A percentile compares a stretch with the other conserved stretches of the same genome.
Evolutionary conservation across 2,888 invertebrate genomes (phyloP).

Genomic region (Adelognathus sp.): DNA sequence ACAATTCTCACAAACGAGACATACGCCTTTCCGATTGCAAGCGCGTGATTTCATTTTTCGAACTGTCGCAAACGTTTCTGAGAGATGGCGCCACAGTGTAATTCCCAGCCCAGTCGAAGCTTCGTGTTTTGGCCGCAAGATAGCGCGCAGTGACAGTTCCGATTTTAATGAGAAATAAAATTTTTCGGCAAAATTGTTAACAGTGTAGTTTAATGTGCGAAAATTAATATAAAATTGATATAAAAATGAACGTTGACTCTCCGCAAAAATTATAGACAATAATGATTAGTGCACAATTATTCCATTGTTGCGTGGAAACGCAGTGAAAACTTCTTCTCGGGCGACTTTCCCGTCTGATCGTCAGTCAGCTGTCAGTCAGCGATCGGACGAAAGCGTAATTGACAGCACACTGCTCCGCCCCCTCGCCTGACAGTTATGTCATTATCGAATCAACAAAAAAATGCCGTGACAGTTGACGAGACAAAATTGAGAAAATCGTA

Average conservation of each 20-base stretch:
- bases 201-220: no score
- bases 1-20: no score
- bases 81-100: neutral
- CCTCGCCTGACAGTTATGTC: neutral
- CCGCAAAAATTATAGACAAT: no score
- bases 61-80: neutral
- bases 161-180: no score
- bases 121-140: neutral
- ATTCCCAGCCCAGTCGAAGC: neutral
- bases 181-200: no score
- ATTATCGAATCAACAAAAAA: neutral
- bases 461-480: neutral
- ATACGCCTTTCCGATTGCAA: neutral
- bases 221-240: no score
- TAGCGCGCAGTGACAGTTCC: no score
- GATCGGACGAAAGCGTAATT: neutral
- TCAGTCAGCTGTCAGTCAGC: conserved; percentile 4
- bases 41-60: neutral
- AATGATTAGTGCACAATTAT: no score
- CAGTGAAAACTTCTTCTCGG: neutral
- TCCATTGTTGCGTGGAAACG: no score
- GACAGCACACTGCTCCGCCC: neutral
- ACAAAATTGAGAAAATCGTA: neutral
- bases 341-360: neutral
- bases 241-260: no score